Evolutionary conservation across 23 tunicate genomes (phyloP).

Genomic region (Styela clava): DNA sequence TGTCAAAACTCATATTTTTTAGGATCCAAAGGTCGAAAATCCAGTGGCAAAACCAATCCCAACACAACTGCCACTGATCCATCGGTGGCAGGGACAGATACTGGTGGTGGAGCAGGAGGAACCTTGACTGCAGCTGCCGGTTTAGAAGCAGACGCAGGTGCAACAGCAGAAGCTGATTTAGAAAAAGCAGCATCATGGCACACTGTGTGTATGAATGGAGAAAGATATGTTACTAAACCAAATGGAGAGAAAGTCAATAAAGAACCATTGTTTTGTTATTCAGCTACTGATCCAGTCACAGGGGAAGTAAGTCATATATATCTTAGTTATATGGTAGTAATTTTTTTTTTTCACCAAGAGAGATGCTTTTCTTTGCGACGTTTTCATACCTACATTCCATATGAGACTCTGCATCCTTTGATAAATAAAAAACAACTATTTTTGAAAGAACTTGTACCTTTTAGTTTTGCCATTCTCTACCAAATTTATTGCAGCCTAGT

Average conservation of each 20-base stretch:
- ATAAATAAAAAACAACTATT: neutral
- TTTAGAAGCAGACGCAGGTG: slow-evolving; percentile 83
- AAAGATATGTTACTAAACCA: slow-evolving; percentile 47
- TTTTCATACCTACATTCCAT: too few species aligned
- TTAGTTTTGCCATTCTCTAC: too few species aligned
- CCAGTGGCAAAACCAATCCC: slow-evolving; percentile 77
- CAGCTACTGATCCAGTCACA: slow-evolving; percentile 89
- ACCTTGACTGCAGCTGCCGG: slow-evolving; percentile 61
- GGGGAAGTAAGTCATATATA: slow-evolving; percentile 53
- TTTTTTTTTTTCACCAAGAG: too few species aligned
- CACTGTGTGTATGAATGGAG: slow-evolving; percentile 68
- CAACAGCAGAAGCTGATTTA: slow-evolving; percentile 71
- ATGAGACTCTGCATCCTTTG: too few species aligned
- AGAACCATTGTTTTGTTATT: slow-evolving; percentile 59
- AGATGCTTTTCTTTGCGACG: too few species aligned
- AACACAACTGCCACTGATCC: slow-evolving; percentile 77
- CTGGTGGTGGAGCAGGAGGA: slow-evolving; percentile 55
- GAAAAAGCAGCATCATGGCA: slow-evolving; percentile 72
- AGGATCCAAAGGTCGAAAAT: slow-evolving; percentile 85
- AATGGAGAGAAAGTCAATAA: slow-evolving; percentile 22
- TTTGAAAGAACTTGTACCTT: too few species aligned
- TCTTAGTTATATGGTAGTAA: neutral
- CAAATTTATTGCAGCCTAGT: too few species aligned
- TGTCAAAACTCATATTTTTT: too few species aligned
- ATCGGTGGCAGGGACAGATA: slow-evolving; percentile 71